Evolutionary conservation across 2,797 vertebrate species (phyloP), one percentile per base, ranked within the genome.

Genomic region (Anniella stebbinsi): DNA sequence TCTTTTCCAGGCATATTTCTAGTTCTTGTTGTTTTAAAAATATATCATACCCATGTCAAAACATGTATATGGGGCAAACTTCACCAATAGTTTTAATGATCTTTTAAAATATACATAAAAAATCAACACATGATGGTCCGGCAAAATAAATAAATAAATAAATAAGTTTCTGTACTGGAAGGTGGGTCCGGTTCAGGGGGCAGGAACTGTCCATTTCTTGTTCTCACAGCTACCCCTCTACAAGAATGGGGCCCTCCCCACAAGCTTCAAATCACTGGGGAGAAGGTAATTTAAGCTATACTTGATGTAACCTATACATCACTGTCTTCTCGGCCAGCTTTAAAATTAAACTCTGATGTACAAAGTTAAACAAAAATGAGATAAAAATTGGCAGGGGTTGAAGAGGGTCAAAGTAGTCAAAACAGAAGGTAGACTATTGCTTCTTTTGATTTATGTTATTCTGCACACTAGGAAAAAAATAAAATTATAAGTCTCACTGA

Each of bases 341-440:
- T 98, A 98, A 98, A 99, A 99, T 99, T 99, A 99, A 99, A 99
- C 98, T 98, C 98, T 98, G 98, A 99, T 98, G 98, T 99, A 98
- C 98, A 98, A 99, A 99, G 98, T 99, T 98, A 98, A 98, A 98
- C 97, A 98, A 98, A 98, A 99, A 99, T 98, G 98, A 98, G 98
- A 98, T 98, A 98, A 98, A 98, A 98, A 98, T 98, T 98, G 98
- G 98, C 98, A 99, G 98, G 97, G 98, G 98, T 99, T 98, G 98
- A 97, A 94, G 96, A 97, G 97, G 98, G 98, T 98, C 97, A 96
- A 96, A 96, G 96, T 96, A 97, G 97, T 98, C 98, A 97, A 97
- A 98, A 98, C 97, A 97, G 94, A 96, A 97, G 97, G 97, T 97
- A 96, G 96, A 97, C 97, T 97, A 96, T 97, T 96, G 97, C 96